phyloP scores from a whole-genome alignment of 1,140 invertebrate species.

The Mizuhopecten yessoensis region DNA sequence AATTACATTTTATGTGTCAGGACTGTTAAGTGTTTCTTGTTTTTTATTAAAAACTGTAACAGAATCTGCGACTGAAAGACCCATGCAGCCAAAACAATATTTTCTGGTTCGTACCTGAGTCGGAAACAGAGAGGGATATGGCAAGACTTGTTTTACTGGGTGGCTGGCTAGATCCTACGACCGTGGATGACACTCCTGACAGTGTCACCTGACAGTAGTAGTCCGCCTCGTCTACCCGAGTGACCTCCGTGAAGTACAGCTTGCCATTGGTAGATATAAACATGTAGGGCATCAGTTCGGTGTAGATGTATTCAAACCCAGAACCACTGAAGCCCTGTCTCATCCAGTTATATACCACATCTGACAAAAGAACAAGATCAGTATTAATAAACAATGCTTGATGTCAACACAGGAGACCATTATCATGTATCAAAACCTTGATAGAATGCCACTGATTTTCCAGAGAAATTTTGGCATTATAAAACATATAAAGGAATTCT shows the following conservation, averaged over 20 bases:
- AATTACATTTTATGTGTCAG: no score
- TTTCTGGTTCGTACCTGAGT: conserved; percentile 66
- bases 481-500: no score
- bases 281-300: conserved; percentile 58
- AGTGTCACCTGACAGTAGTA: conserved; percentile 73
- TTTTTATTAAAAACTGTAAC: no score
- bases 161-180: conserved; percentile 64
- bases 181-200: conserved; percentile 64
- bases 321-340: conserved; percentile 48
- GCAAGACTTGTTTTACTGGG: conserved; percentile 67
- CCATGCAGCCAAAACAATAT: no score
- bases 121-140: conserved; percentile 65
- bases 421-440: no score
- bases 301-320: conserved; percentile 58
- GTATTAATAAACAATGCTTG: not conserved
- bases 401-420: no score
- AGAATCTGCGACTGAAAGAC: no score
- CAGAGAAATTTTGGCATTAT: no score
- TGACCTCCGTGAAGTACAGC: conserved; percentile 76
- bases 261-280: conserved; percentile 75
- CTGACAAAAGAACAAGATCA: conserved; percentile 48
- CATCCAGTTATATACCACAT: conserved; percentile 63
- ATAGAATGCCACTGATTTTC: no score
- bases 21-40: no score
- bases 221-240: conserved; percentile 63